phyloP scores from a whole-genome alignment of 2,113 vertebrate genomes.

The Nasalis larvatus region DNA sequence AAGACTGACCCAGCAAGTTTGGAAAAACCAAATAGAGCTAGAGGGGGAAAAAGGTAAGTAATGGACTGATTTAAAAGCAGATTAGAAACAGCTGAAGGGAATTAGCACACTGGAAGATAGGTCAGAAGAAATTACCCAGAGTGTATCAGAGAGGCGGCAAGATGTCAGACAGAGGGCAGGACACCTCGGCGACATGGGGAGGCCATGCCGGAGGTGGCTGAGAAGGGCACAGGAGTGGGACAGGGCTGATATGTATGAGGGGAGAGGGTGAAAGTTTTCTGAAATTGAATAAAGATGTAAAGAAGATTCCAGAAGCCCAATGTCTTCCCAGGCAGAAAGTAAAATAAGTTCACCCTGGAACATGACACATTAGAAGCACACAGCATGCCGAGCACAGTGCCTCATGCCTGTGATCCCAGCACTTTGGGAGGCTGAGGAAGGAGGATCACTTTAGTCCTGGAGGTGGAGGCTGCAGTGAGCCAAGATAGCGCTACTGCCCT shows the following conservation, averaged over 20 bases:
- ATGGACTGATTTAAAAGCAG: background rate
- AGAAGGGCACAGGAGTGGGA: too few species aligned
- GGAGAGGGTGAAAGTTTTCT: background rate
- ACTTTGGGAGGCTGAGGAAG: background rate
- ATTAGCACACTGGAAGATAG: background rate
- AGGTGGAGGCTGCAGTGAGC: too few species aligned
- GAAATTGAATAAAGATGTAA: background rate
- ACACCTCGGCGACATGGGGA: background rate
- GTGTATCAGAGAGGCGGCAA: background rate
- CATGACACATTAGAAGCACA: background rate
- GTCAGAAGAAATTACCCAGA: background rate
- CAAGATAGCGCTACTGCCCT: too few species aligned
- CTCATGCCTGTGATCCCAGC: background rate
- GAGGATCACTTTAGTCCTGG: background rate
- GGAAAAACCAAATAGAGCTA: background rate
- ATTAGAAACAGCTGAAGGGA: constrained; percentile 28
- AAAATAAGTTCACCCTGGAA: background rate
- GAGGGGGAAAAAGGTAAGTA: background rate
- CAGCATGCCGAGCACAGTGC: background rate
- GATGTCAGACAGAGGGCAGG: background rate
- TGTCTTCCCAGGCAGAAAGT: background rate
- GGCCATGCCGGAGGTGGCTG: background rate
- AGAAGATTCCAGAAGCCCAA: background rate
- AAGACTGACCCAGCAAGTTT: constrained; percentile 54
- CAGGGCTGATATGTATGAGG: background rate